Conservation (phyloP, 2,888 invertebrate genomes). For the Branchellion lobata region DNA sequence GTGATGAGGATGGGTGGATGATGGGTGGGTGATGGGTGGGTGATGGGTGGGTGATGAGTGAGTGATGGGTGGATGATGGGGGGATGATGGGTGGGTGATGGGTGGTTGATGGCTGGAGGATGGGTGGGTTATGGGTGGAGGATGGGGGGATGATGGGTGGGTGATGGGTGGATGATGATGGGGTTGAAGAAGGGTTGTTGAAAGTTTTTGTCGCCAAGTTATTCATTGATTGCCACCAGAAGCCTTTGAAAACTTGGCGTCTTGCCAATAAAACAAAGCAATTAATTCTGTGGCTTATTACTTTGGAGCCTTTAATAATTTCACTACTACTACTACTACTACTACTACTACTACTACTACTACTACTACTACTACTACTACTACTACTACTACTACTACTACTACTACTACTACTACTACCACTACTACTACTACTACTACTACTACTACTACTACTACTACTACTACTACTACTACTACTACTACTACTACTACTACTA, state of each 20-base stretch:
- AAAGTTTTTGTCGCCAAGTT: no score
- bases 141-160: background rate
- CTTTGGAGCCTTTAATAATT: no score
- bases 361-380: constrained; percentile 31
- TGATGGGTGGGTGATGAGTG: background rate
- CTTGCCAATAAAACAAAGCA: no score
- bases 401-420: constrained; percentile 29
- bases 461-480: constrained; percentile 29
- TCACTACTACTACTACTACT: constrained; percentile 33
- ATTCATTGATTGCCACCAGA: no score
- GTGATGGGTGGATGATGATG: background rate
- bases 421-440: constrained; percentile 27
- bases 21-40: background rate
- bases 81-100: background rate
- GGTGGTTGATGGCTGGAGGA: background rate
- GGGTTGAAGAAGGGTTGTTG: no score
- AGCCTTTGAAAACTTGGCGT: no score
- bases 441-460: constrained; percentile 29
- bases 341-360: constrained; percentile 36
- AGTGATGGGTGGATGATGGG: background rate
- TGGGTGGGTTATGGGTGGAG: background rate
- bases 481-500: constrained; percentile 28
- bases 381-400: constrained; percentile 29
- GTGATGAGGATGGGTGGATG: background rate
- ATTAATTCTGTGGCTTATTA: no score